phyloP scores from a whole-genome alignment of 2,888 invertebrate species.

The Harpalus rufipes region DNA sequence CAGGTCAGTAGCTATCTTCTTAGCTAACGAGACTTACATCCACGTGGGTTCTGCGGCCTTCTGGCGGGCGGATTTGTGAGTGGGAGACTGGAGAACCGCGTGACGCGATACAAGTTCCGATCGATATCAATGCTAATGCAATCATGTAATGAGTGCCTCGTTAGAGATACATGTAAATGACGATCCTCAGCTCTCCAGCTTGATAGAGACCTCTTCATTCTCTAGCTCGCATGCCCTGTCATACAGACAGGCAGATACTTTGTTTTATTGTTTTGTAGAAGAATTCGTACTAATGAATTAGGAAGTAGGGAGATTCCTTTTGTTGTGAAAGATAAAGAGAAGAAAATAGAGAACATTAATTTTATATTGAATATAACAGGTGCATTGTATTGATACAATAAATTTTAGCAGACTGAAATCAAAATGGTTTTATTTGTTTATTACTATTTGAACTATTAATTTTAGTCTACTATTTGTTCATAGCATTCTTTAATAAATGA shows the following conservation, averaged over 20 bases:
- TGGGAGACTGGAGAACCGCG: constrained; percentile 28
- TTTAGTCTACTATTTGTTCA: too few relatives aligned
- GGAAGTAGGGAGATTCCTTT: not conserved
- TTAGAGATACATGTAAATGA: constrained; percentile 74
- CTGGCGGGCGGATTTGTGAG: constrained; percentile 17
- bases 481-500: too few relatives aligned
- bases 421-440: too few relatives aligned
- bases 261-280: not conserved
- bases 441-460: too few relatives aligned
- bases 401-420: too few relatives aligned
- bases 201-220: constrained; percentile 54
- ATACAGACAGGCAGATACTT: not conserved
- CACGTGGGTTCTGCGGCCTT: not conserved
- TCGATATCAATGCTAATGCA: constrained; percentile 73
- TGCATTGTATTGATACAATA: too few relatives aligned
- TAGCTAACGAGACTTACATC: not conserved
- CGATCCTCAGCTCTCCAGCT: constrained; percentile 44
- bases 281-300: not conserved
- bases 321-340: not conserved
- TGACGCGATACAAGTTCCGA: constrained; percentile 68
- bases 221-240: not conserved
- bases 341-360: too few relatives aligned
- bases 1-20: too few relatives aligned
- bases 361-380: too few relatives aligned
- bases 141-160: constrained; percentile 71